Evolutionary conservation across 2,113 vertebrate species (phyloP).

Genomic region (Artemisiospiza belli): DNA sequence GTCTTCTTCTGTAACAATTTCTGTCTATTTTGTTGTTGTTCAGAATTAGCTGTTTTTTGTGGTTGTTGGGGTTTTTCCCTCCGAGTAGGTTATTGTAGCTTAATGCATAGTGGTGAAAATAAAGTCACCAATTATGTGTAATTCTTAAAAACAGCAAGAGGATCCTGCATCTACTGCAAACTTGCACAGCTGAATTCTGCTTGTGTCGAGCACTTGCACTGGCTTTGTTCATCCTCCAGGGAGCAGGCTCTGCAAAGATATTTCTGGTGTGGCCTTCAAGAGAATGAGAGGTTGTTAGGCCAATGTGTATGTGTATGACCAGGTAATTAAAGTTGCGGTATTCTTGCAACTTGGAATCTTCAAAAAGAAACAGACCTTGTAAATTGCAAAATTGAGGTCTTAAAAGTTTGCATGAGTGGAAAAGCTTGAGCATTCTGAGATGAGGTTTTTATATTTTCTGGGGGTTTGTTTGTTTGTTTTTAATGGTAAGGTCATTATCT

Average conservation of each 20-base stretch:
- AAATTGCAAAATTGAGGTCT: background rate
- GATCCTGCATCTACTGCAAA: background rate
- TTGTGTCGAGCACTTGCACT: background rate
- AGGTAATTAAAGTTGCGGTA: background rate
- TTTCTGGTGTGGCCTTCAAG: background rate
- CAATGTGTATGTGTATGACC: background rate
- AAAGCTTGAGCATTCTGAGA: background rate
- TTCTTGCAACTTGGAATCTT: background rate
- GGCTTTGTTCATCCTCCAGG: background rate
- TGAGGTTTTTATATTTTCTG: background rate
- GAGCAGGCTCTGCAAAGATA: background rate
- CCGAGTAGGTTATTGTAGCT: background rate
- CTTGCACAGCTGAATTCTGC: background rate
- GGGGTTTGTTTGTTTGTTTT: background rate
- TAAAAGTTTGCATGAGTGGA: background rate
- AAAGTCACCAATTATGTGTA: background rate
- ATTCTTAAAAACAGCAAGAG: background rate
- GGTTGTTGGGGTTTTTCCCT: background rate
- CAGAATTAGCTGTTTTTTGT: background rate
- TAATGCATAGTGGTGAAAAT: background rate
- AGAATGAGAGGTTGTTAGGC: background rate
- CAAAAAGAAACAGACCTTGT: background rate
- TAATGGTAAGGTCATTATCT: background rate
- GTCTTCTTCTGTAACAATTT: background rate
- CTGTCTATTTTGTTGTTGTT: background rate